Percentiles rank a stretch among this genome's conserved stretches.
These are phyloP conservation scores for Camponotus floridanus DNA, from an alignment of 1,140 invertebrate genomes.

Conservation along the genomic window DNA sequence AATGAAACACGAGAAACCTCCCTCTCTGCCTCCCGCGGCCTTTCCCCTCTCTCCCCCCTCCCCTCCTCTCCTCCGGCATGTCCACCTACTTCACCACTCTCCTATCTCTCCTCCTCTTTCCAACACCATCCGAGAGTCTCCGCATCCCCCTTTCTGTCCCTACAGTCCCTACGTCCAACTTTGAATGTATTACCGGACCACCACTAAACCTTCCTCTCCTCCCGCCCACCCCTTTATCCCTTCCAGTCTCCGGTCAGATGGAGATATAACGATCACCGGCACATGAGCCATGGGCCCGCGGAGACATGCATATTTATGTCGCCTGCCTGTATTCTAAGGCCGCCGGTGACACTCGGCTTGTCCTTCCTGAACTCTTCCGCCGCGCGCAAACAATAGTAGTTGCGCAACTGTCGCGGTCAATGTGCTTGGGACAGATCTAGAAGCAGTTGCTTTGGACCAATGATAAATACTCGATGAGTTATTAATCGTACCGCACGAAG, in stretches of 20 bases:
- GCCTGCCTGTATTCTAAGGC: slow-evolving; percentile 71
- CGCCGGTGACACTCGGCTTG: slow-evolving; percentile 66
- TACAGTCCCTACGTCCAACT: slow-evolving; percentile 82
- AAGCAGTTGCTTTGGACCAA: slow-evolving; percentile 13
- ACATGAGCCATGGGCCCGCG: slow-evolving; percentile 81
- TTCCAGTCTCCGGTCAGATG: slow-evolving; percentile 81
- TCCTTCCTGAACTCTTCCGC: slow-evolving; percentile 62
- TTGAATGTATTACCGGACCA: slow-evolving; percentile 85
- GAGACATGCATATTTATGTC: slow-evolving; percentile 84
- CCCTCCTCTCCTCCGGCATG: slow-evolving; percentile 67
- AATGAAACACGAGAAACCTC: slow-evolving; percentile 86
- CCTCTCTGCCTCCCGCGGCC: slow-evolving; percentile 76
- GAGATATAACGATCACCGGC: slow-evolving; percentile 83
- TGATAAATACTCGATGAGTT: slow-evolving; percentile 26
- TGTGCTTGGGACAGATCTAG: slow-evolving; percentile 24
- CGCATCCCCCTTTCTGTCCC: slow-evolving; percentile 78
- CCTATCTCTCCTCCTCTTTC: slow-evolving; percentile 65
- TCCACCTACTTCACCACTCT: slow-evolving; percentile 64
- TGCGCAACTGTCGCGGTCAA: slow-evolving; percentile 50
- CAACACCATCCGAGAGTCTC: slow-evolving; percentile 71
- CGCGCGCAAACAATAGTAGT: slow-evolving; percentile 48
- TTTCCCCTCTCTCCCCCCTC: slow-evolving; percentile 60
- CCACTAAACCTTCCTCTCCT: slow-evolving; percentile 57
- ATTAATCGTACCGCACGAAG: background rate
- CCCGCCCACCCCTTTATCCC: slow-evolving; percentile 20